Conservation (phyloP, 2,888 invertebrate species). For the Apodemia zela region DNA sequence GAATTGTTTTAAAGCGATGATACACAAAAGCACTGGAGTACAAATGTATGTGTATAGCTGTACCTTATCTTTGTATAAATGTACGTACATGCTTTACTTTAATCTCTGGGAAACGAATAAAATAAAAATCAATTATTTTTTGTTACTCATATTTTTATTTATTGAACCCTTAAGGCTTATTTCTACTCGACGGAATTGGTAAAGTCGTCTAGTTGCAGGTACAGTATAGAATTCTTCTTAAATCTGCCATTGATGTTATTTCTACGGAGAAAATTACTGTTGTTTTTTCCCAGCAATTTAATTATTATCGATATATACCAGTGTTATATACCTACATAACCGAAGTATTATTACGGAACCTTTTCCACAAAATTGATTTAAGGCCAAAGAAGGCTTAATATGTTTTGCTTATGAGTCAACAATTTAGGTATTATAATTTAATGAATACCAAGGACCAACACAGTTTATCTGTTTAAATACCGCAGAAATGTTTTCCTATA, state of each 20-base stretch:
- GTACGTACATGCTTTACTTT: constrained; percentile 24
- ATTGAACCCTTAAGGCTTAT: not conserved
- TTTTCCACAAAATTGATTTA: no score
- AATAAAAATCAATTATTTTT: constrained; percentile 70
- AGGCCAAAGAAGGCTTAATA: no score
- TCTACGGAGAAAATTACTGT: not conserved
- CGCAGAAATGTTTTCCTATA: not conserved
- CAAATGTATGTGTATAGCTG: constrained; percentile 46
- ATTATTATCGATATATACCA: no score
- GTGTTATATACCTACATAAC: no score
- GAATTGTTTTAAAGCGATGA: not conserved
- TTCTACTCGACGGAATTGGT: not conserved
- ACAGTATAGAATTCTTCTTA: not conserved
- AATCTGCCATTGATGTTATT: not conserved
- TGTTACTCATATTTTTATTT: constrained; percentile 60
- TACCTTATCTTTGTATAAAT: constrained; percentile 22
- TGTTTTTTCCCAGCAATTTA: not conserved
- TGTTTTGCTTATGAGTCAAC: no score
- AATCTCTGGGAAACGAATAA: constrained; percentile 59
- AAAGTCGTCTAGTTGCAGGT: not conserved
- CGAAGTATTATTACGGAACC: no score
- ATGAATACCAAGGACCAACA: not conserved
- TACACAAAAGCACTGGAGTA: constrained; percentile 63
- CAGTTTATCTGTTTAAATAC: not conserved
- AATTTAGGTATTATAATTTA: not conserved